Conservation (phyloP, 1,140 invertebrate species). For the Platorchestia sp. region DNA sequence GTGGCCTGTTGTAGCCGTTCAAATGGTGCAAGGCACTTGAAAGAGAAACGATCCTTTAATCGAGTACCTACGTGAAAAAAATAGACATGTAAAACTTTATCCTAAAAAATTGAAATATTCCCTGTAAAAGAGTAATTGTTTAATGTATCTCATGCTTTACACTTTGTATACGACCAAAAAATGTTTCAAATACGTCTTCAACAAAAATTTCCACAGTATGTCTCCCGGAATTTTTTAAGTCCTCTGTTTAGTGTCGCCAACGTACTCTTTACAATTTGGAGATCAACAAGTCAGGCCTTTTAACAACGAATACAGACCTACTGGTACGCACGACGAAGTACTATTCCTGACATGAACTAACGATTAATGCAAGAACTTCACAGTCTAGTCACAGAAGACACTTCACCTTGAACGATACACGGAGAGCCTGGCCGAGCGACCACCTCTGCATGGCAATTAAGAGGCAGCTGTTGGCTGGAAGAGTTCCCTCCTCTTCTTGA, state of each 20-base stretch:
- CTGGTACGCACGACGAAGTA: not conserved
- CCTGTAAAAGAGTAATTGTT: not conserved
- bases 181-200: not conserved
- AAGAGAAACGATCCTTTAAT: not conserved
- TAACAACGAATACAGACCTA: not conserved
- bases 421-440: not conserved
- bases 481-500: constrained; percentile 66
- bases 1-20: not conserved
- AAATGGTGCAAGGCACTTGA: constrained; percentile 6
- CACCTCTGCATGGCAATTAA: not conserved
- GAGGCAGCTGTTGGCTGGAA: constrained; percentile 62
- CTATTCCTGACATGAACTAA: not conserved
- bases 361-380: not conserved
- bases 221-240: not conserved
- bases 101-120: not conserved
- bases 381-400: not conserved
- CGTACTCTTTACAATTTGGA: not conserved
- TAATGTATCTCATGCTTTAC: not conserved
- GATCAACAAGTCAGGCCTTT: not conserved
- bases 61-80: not conserved
- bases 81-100: not conserved
- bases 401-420: not conserved
- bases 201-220: not conserved
- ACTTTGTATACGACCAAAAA: not conserved
- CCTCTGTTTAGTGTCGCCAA: not conserved